Conservation (phyloP, 2,113 vertebrate genomes). For the Furnarius figulus region DNA sequence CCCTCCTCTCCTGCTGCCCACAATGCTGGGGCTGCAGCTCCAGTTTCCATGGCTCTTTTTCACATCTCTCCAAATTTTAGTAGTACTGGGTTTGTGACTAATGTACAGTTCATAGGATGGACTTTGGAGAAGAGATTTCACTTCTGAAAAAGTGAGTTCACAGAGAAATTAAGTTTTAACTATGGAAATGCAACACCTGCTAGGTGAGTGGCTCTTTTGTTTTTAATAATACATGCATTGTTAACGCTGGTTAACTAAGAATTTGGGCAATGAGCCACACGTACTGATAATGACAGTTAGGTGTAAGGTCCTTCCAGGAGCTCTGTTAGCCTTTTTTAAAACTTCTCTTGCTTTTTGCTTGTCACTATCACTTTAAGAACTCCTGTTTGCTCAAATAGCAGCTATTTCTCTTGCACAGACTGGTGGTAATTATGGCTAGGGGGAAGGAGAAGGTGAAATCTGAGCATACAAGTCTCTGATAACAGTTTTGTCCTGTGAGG, state of each 20-base stretch:
- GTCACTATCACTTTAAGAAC: background rate
- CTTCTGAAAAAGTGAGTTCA: background rate
- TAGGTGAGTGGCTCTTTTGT: background rate
- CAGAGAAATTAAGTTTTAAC: background rate
- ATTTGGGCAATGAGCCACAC: background rate
- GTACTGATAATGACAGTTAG: background rate
- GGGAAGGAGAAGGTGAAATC: background rate
- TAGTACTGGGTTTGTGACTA: accelerated
- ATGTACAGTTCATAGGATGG: background rate
- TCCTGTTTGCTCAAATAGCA: background rate
- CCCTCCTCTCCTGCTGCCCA: background rate
- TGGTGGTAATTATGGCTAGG: background rate
- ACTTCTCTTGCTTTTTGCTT: background rate
- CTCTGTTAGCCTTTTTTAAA: background rate
- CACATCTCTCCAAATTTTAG: background rate
- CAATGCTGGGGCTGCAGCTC: background rate
- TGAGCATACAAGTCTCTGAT: background rate
- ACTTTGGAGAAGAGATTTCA: background rate
- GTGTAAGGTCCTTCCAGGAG: background rate
- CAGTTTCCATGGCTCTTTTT: background rate
- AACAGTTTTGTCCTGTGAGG: background rate
- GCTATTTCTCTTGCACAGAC: background rate
- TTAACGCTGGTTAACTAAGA: background rate
- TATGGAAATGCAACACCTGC: background rate
- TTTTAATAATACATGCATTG: background rate